A percentile compares a stretch with the other conserved stretches of the same genome.
phyloP scores from a whole-genome alignment of 2,113 vertebrate species.

The Trichomycterus rosablanca region DNA sequence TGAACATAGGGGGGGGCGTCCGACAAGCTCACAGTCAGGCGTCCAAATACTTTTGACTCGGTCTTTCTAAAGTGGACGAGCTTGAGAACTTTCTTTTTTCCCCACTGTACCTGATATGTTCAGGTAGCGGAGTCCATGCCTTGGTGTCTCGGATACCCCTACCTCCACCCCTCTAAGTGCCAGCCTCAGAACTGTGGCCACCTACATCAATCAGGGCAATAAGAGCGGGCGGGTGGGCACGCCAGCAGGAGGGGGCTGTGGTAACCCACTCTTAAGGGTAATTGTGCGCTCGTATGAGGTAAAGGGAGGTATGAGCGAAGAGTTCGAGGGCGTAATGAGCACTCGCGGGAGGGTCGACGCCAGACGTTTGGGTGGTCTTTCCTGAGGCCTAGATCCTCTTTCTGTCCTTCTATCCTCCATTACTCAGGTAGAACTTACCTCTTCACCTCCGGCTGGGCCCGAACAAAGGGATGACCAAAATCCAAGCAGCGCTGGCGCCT shows the following conservation, averaged over 20 bases:
- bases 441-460: slow-evolving; percentile 39
- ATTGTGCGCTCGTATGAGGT: slow-evolving; percentile 67
- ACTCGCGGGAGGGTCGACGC: slow-evolving; percentile 60
- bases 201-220: slow-evolving; percentile 36
- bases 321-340: slow-evolving; percentile 66
- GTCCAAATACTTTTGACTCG: too few species aligned
- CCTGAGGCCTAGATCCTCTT: slow-evolving; percentile 55
- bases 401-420: slow-evolving; percentile 58
- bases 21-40: too few species aligned
- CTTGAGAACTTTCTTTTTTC: too few species aligned
- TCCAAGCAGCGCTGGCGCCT: slow-evolving; percentile 37
- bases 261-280: slow-evolving; percentile 56
- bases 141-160: slow-evolving; percentile 1
- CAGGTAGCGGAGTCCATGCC: slow-evolving; percentile 9
- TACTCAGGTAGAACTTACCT: slow-evolving; percentile 64
- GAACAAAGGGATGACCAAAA: slow-evolving; percentile 47
- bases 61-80: too few species aligned
- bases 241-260: slow-evolving; percentile 27
- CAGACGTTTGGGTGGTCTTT: slow-evolving; percentile 68
- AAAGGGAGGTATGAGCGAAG: slow-evolving; percentile 36
- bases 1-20: too few species aligned
- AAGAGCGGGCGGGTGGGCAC: slow-evolving; percentile 43
- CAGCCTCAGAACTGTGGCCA: slow-evolving; percentile 32
- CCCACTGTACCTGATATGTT: slow-evolving; percentile 9
- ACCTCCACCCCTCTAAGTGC: slow-evolving; percentile 7